Base-by-base conservation (phyloP, 2,888 invertebrate genomes). In the Cordylochernes scorpioides region DNA sequence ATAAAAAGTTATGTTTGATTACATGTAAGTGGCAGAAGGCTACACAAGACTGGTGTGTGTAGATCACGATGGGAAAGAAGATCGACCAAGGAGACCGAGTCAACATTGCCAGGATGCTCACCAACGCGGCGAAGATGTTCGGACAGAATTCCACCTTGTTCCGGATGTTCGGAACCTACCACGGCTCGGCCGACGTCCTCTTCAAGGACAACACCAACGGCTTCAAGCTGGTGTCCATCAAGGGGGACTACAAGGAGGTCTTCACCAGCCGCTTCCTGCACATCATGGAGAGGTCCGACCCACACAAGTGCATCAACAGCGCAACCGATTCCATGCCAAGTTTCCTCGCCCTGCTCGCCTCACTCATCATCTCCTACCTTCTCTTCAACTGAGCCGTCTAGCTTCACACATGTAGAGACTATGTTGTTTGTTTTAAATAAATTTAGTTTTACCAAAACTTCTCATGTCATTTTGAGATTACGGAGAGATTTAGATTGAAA, bases 61-160 rank as follows among this genome's bases (percentile, higher is more conserved):
- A 32, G 7, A 17, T 25, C 6, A n/a, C 29, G 7, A 19, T 10
- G 9, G 13, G 32, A 5, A n/a, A 22, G 12, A 22, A 22, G 14
- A 22, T 22, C 2, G 22, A 22, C 14, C 22, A 22, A 4, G 5
- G 4, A 12, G 22, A 22, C 14, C 51, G 39, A 36, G 46, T 36
- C 49, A 51, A 42, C 46, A 49, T 39, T 48, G 51, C 15, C 38
- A 49, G 29, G 47, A 49, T 37, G 5, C 15, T 34, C n/a, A 30
- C 36, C 2, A 30, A 31, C 14, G 15, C 33, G 1, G 30, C 33
- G 2, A 19, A 15, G 4, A 14, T 10, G 8, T 34, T 33, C 19
- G 21, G 26, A 2, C 7, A 17, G 3, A 15, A 21, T 13, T 33
- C 36, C 2, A 10, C 10, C 2, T 12, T 33, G 2, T 36, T 26